These are phyloP conservation scores for Willowsia nigromaculata DNA, from an alignment of 2,888 invertebrate species.

Conservation along the genomic window DNA sequence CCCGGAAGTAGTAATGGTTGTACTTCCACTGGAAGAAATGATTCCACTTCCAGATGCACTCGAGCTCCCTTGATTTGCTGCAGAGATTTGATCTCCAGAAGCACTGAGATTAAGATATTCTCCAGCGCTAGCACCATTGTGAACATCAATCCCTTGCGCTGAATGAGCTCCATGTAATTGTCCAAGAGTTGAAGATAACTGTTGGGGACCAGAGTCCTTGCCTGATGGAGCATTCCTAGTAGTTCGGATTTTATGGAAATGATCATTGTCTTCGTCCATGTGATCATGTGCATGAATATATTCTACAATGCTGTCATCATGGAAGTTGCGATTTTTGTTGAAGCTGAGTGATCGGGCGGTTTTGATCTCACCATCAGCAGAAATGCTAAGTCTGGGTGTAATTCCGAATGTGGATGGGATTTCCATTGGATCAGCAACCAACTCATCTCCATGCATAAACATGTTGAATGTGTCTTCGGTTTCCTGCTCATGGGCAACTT, in stretches of 20 bases:
- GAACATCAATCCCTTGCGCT: not conserved
- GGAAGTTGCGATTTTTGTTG: not conserved
- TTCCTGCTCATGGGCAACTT: not conserved
- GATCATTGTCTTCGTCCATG: not conserved
- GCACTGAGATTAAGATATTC: not conserved
- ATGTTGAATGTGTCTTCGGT: not conserved
- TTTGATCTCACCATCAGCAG: not conserved
- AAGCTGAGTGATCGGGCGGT: not conserved
- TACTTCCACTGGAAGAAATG: not conserved
- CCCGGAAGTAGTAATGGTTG: not conserved
- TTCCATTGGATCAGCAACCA: not conserved
- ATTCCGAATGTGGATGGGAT: not conserved
- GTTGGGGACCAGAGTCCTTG: not conserved
- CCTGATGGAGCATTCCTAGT: not conserved
- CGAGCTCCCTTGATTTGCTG: not conserved
- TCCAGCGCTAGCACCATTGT: not conserved
- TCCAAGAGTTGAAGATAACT: not conserved
- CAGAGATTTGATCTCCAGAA: not conserved
- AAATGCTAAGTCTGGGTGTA: not conserved
- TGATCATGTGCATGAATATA: not conserved
- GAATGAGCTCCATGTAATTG: not conserved
- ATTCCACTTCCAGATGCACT: not conserved
- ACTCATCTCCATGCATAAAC: not conserved
- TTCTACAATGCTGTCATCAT: not conserved
- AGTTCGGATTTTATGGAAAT: not conserved